These are phyloP conservation scores for Drosophila multiciliata DNA, from an alignment of 2,888 invertebrate genomes.

Conservation along the genomic window DNA sequence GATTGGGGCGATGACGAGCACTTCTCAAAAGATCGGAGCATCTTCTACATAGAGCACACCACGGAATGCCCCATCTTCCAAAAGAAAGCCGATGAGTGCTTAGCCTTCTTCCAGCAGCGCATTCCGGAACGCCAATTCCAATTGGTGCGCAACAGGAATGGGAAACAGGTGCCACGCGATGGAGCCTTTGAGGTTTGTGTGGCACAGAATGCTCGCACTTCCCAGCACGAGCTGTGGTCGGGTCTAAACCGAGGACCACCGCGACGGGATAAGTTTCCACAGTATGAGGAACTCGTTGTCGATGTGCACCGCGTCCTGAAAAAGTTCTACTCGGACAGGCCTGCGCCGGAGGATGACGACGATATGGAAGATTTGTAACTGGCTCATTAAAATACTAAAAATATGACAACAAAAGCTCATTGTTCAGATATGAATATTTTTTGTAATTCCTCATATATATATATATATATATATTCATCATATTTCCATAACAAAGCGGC, in stretches of 20 bases:
- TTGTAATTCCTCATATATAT: background rate
- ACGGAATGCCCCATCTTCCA: conserved; percentile 82
- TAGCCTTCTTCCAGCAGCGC: conserved; percentile 58
- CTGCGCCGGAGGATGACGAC: conserved; percentile 50
- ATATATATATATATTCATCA: too few species aligned
- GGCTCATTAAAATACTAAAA: conserved; percentile 35
- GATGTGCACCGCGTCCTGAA: conserved; percentile 74
- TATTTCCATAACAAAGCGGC: conserved; percentile 53
- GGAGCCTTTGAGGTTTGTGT: conserved; percentile 82
- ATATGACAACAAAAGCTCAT: conserved; percentile 28
- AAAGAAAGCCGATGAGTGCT: conserved; percentile 78
- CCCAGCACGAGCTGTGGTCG: conserved; percentile 71
- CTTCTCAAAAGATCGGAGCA: conserved; percentile 80
- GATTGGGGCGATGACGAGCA: conserved; percentile 79
- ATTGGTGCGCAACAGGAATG: conserved; percentile 75
- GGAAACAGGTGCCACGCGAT: conserved; percentile 67
- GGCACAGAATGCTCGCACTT: conserved; percentile 82
- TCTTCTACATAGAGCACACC: conserved; percentile 82
- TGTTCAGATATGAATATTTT: conserved; percentile 14
- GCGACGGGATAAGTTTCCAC: conserved; percentile 82
- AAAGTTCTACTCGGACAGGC: conserved; percentile 80
- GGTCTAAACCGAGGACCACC: conserved; percentile 82
- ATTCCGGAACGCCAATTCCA: conserved; percentile 79
- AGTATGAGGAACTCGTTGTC: conserved; percentile 68
- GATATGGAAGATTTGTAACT: conserved; percentile 27